phyloP scores from a whole-genome alignment of 1,140 invertebrate genomes.

The Cephus cinctus region DNA sequence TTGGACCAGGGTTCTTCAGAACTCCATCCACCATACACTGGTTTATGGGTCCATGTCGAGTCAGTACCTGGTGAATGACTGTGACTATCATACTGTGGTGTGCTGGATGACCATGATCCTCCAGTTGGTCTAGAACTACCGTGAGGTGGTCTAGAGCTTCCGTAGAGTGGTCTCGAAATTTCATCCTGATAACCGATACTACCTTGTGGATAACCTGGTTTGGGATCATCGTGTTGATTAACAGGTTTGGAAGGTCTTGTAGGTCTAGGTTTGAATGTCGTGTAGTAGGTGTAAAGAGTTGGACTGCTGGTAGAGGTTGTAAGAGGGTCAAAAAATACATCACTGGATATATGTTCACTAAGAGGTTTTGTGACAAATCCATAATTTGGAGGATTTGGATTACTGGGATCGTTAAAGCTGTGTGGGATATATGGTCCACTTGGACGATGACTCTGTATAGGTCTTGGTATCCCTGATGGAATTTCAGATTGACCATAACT shows the following conservation, averaged over 20 bases:
- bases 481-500: neutral
- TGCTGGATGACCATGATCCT: too few species aligned
- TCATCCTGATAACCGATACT: too few species aligned
- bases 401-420: conserved; percentile 37
- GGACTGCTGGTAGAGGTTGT: conserved; percentile 11
- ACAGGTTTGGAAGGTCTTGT: neutral
- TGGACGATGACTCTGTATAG: conserved; percentile 13
- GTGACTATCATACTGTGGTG: too few species aligned
- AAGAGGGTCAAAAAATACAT: conserved; percentile 29
- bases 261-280: neutral
- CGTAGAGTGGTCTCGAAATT: too few species aligned
- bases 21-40: too few species aligned
- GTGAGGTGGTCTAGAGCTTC: too few species aligned
- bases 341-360: conserved; percentile 24
- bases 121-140: too few species aligned
- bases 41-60: too few species aligned
- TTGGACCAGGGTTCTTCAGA: too few species aligned
- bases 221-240: too few species aligned
- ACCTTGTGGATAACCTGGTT: too few species aligned
- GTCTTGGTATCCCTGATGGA: conserved; percentile 17
- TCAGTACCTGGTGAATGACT: too few species aligned
- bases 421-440: conserved; percentile 35
- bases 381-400: conserved; percentile 43
- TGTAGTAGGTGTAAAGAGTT: conserved; percentile 20
- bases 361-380: conserved; percentile 27